A percentile compares a stretch with the other conserved stretches of the same genome.
Conservation (phyloP, 2,888 invertebrate genomes). For the Plagodis dolabraria region DNA sequence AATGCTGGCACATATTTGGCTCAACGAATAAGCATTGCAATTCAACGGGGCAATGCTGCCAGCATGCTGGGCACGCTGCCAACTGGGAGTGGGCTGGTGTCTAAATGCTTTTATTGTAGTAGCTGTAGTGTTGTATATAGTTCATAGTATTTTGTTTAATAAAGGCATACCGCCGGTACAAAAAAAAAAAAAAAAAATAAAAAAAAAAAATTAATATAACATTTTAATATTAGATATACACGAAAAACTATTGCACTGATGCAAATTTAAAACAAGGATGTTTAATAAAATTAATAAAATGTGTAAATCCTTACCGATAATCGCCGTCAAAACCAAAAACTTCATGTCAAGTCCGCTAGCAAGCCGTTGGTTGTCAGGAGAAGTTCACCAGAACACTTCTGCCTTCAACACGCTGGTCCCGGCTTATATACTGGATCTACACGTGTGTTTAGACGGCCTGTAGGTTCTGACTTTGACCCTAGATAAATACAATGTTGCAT, state of each 20-base stretch:
- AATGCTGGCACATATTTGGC: too few relatives aligned
- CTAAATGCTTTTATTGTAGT: too few relatives aligned
- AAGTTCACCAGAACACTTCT: conserved; percentile 62
- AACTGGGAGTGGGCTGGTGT: too few relatives aligned
- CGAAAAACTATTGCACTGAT: not conserved
- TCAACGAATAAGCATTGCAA: too few relatives aligned
- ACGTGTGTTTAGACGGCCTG: not conserved
- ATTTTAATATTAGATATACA: not conserved
- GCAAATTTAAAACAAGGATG: not conserved
- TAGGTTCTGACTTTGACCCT: conserved; percentile 1
- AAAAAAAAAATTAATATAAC: not conserved
- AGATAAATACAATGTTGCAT: conserved; percentile 35
- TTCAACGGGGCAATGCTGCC: too few relatives aligned
- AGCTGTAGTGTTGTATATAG: too few relatives aligned
- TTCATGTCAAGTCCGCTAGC: conserved; percentile 58
- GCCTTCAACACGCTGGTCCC: conserved; percentile 14
- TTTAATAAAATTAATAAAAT: not conserved
- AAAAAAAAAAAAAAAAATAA: too few relatives aligned
- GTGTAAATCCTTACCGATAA: conserved; percentile 53
- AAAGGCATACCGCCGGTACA: too few relatives aligned
- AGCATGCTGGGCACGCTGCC: too few relatives aligned
- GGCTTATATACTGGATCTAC: conserved; percentile 61
- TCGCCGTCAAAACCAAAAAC: conserved; percentile 69
- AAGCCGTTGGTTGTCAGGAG: conserved; percentile 49
- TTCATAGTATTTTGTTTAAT: too few relatives aligned